phyloP scores from a whole-genome alignment of 1,140 invertebrate genomes.

The Brachionus rubens region DNA sequence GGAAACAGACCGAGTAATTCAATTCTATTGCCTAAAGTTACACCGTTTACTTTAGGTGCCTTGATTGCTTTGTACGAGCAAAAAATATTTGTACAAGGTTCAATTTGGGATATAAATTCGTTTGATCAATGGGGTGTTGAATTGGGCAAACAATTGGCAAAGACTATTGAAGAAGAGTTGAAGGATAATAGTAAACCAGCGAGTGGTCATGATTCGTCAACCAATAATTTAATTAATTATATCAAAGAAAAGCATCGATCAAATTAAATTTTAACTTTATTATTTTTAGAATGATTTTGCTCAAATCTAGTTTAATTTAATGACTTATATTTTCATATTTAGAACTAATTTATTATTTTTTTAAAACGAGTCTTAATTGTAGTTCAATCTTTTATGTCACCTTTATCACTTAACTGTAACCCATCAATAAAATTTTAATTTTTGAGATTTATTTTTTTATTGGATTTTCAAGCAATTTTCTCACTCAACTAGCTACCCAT shows the following conservation, averaged over 20 bases:
- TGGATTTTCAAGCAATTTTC: no score
- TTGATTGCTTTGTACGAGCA: slow-evolving; percentile 97
- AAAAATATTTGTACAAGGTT: slow-evolving; percentile 96
- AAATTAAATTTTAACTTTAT: background rate
- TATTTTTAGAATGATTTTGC: background rate
- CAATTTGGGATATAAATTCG: slow-evolving; percentile 99
- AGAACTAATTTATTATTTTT: no score
- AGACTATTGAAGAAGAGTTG: slow-evolving; percentile 91
- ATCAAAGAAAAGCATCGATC: slow-evolving; percentile 59
- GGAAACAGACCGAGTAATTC: slow-evolving; percentile 97
- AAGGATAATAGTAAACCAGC: slow-evolving; percentile 65
- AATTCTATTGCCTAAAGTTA: slow-evolving; percentile 86
- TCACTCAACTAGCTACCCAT: no score
- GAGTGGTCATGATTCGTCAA: slow-evolving; percentile 78
- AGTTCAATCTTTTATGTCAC: no score
- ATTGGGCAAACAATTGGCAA: slow-evolving; percentile 94
- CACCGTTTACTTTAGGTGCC: slow-evolving; percentile 87
- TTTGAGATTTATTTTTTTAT: no score
- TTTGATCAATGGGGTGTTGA: slow-evolving; percentile 99
- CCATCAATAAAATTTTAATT: no score
- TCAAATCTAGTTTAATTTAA: background rate
- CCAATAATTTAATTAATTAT: slow-evolving; percentile 91
- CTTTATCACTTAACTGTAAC: no score
- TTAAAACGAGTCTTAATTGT: no score
- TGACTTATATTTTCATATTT: background rate